Conservation (phyloP, 2,888 invertebrate genomes). For the Hypomecis atomaria region DNA sequence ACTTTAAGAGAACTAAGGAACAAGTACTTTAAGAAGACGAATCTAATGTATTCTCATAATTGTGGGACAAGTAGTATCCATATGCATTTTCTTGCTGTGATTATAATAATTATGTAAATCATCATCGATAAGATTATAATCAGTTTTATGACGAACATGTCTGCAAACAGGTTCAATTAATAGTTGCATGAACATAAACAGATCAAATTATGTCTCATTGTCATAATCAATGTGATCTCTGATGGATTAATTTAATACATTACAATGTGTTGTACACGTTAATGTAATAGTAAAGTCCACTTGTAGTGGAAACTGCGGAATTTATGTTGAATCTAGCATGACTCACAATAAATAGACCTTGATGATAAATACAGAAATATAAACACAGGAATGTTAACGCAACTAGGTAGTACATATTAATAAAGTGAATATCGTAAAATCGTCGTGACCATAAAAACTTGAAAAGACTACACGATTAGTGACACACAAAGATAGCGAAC, state of each 20-base stretch:
- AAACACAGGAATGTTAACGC: slow-evolving; percentile 6
- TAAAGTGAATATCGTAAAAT: slow-evolving; percentile 1
- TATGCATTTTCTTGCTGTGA: slow-evolving; percentile 2
- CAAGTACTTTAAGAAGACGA: background rate
- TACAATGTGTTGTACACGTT: slow-evolving; percentile 4
- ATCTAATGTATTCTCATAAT: background rate
- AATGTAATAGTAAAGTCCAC: background rate
- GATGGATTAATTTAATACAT: slow-evolving; percentile 16
- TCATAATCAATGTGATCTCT: slow-evolving; percentile 19
- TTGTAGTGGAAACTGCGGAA: background rate
- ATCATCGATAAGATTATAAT: slow-evolving; percentile 21
- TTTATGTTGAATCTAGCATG: background rate
- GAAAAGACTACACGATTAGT: slow-evolving; percentile 1
- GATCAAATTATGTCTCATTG: slow-evolving; percentile 25
- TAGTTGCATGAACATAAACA: slow-evolving; percentile 20
- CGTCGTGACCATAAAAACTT: slow-evolving; percentile 1
- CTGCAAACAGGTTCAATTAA: slow-evolving; percentile 19
- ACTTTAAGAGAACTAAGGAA: background rate
- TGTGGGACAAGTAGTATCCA: too few species aligned
- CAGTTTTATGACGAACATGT: slow-evolving; percentile 22
- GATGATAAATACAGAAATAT: background rate
- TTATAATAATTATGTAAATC: slow-evolving; percentile 22
- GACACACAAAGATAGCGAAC: slow-evolving; percentile 10
- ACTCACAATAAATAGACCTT: slow-evolving; percentile 7
- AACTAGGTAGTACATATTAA: slow-evolving; percentile 6